These are phyloP conservation scores for Neoascia interrupta DNA, from an alignment of 2,888 invertebrate species.

Conservation along the genomic window DNA sequence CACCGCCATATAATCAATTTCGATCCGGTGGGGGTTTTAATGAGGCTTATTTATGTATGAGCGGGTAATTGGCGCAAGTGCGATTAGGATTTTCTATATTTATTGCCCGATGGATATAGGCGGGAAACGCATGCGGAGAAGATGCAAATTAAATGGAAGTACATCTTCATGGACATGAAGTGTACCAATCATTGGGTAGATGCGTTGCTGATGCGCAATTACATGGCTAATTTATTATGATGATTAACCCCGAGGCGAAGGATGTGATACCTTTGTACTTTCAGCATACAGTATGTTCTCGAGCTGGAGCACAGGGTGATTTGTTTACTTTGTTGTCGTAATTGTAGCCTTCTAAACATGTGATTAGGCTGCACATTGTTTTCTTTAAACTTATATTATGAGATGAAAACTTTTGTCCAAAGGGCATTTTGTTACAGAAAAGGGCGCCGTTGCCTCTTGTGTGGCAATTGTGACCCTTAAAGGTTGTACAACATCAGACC, in stretches of 20 bases:
- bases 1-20: conserved; percentile 57
- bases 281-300: too few relatives aligned
- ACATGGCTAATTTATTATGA: conserved; percentile 61
- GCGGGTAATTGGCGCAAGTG: conserved; percentile 49
- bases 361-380: too few relatives aligned
- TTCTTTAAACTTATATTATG: too few relatives aligned
- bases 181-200: conserved; percentile 38
- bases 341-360: too few relatives aligned
- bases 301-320: too few relatives aligned
- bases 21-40: conserved; percentile 44
- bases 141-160: conserved; percentile 60
- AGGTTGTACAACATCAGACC: too few relatives aligned
- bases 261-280: too few relatives aligned
- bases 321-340: too few relatives aligned
- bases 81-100: conserved; percentile 44
- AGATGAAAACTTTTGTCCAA: too few relatives aligned
- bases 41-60: conserved; percentile 63
- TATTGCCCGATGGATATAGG: conserved; percentile 31
- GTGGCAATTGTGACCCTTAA: too few relatives aligned
- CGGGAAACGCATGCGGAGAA: not conserved
- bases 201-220: conserved; percentile 49
- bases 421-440: too few relatives aligned
- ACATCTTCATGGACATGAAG: not conserved
- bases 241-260: conserved; percentile 26
- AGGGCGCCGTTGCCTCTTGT: too few relatives aligned